A percentile compares a stretch with the other conserved stretches of the same genome.
These are phyloP conservation scores for Elmis aenea DNA, from an alignment of 2,888 invertebrate species.

Conservation along the genomic window DNA sequence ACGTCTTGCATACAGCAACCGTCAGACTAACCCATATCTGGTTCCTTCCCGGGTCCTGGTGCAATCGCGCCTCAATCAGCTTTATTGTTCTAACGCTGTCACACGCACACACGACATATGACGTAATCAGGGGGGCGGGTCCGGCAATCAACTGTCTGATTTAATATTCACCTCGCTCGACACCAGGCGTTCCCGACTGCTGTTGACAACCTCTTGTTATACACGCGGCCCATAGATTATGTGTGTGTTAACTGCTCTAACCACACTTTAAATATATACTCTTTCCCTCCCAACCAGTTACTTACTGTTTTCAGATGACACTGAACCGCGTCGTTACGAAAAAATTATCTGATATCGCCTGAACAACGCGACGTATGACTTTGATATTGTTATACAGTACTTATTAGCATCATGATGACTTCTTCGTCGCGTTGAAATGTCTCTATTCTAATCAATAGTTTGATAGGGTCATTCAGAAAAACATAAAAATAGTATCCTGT, in stretches of 20 bases:
- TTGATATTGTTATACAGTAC: too few species aligned
- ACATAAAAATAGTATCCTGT: too few species aligned
- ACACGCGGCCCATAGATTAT: constrained; percentile 33
- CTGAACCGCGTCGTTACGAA: too few species aligned
- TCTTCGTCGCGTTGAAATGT: too few species aligned
- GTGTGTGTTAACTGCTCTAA: constrained; percentile 40
- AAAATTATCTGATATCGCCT: too few species aligned
- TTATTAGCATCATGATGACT: too few species aligned
- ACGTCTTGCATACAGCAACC: constrained; percentile 29
- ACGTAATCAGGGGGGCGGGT: constrained; percentile 46
- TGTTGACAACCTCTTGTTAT: constrained; percentile 43
- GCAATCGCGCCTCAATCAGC: constrained; percentile 43
- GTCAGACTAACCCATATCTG: constrained; percentile 24
- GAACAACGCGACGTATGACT: too few species aligned
- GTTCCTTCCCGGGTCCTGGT: constrained; percentile 28
- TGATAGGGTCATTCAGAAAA: too few species aligned
- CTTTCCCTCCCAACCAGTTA: too few species aligned
- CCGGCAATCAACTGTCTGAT: constrained; percentile 47
- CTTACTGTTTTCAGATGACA: too few species aligned
- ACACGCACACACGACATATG: constrained; percentile 45
- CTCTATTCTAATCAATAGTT: too few species aligned
- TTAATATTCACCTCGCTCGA: constrained; percentile 46
- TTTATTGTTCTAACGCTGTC: constrained; percentile 44
- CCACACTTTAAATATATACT: constrained; percentile 40
- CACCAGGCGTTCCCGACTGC: constrained; percentile 41